These are phyloP conservation scores for Leptinotarsa peninsularis DNA, from an alignment of 2,888 invertebrate genomes.

Conservation along the genomic window DNA sequence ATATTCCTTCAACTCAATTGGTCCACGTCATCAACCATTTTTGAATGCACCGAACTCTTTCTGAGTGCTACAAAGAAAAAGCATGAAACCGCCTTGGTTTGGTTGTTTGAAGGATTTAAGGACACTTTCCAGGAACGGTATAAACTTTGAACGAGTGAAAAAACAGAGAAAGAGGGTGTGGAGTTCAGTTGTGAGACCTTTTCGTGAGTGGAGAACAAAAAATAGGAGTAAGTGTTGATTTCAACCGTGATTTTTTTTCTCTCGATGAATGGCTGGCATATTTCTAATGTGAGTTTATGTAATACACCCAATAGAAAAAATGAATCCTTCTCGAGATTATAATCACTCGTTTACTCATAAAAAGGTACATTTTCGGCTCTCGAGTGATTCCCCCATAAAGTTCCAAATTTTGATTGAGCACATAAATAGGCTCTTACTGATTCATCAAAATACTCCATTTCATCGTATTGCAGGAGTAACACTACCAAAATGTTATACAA, in stretches of 20 bases:
- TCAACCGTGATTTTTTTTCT: neutral
- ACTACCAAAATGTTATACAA: no score
- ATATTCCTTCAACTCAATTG: neutral
- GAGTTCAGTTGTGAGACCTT: conserved; percentile 43
- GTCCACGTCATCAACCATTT: no score
- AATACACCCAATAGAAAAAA: no score
- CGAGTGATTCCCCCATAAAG: no score
- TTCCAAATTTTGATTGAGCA: no score
- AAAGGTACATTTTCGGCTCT: no score
- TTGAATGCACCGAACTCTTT: neutral
- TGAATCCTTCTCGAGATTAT: no score
- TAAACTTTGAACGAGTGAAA: conserved; percentile 23
- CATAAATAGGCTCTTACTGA: no score
- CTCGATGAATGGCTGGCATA: neutral
- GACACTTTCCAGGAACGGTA: conserved; percentile 37
- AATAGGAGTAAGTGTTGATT: conserved; percentile 14
- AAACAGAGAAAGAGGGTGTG: conserved; percentile 39
- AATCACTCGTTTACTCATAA: no score
- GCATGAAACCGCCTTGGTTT: conserved; percentile 58
- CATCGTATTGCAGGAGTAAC: no score
- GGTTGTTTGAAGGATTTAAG: conserved; percentile 50
- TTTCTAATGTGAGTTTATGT: no score
- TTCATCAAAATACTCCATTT: no score
- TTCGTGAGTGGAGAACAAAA: conserved; percentile 26
- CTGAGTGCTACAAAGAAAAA: conserved; percentile 10